A percentile compares a stretch with the other conserved stretches of the same genome.
These are phyloP conservation scores for Diplodus sargus DNA, from an alignment of 2,797 vertebrate genomes.

Conservation along the genomic window DNA sequence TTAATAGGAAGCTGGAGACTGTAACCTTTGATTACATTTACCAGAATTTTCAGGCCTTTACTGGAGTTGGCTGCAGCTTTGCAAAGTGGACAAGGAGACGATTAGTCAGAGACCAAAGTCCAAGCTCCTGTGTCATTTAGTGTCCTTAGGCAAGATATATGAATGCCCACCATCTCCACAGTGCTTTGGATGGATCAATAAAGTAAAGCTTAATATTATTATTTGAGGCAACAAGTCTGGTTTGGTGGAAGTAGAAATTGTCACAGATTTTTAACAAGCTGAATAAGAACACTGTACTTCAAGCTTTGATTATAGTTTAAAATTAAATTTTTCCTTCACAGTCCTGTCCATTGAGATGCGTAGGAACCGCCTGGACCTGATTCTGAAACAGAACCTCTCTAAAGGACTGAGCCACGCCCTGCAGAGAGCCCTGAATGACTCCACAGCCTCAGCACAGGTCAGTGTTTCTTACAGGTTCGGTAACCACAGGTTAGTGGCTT, in stretches of 20 bases:
- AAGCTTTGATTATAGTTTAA: background rate
- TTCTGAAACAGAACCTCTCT: constrained; percentile 88
- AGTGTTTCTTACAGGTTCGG: constrained; percentile 51
- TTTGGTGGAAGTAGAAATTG: background rate
- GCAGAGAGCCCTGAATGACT: constrained; percentile 91
- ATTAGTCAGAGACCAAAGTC: background rate
- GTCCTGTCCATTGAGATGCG: constrained; percentile 92
- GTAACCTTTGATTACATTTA: constrained; percentile 26
- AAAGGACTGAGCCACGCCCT: constrained; percentile 91
- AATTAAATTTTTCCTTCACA: constrained; percentile 62
- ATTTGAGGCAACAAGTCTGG: background rate
- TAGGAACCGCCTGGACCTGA: constrained; percentile 85
- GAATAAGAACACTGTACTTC: background rate
- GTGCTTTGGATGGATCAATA: background rate
- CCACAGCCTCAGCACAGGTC: constrained; percentile 87
- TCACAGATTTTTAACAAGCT: background rate
- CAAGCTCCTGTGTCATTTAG: constrained; percentile 1
- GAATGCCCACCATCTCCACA: background rate
- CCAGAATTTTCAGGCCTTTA: background rate
- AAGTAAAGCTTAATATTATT: background rate
- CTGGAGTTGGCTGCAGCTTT: constrained; percentile 14
- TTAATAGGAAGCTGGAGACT: constrained; percentile 34
- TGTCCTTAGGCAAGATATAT: constrained; percentile 1
- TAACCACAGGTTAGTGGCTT: background rate
- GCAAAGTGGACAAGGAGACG: constrained; percentile 8